Base-by-base conservation (phyloP, 2,797 vertebrate species). In the Rachycentron canadum region DNA sequence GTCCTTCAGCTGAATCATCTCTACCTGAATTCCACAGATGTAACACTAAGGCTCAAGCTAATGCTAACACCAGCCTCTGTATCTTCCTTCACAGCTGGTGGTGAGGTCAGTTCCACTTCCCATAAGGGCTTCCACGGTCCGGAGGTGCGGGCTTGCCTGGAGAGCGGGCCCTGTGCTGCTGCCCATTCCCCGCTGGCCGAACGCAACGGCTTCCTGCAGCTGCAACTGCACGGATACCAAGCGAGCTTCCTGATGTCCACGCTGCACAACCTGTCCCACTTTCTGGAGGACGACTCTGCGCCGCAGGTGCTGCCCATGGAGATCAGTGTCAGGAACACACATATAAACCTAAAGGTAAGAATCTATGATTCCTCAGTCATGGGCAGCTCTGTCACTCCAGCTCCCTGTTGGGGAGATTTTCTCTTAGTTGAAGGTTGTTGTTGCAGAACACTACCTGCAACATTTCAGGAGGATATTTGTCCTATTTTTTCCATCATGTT, bases 241-340 rank as follows among this genome's bases (percentile, higher is more conserved):
- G 95, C 97, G 0, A 96, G 95, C 91, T 97, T 99, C 87, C 84
- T 99, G 83, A 97, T 95, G 45, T 98, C 98, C 83, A 97, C 97
- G 59, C 94, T 99, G 64, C 93, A 93, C 45, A 99, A 98, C 93
- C 96, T 99, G 83, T 94, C 97, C 13, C 94, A 95, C 90, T 99
- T 99, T 93, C 91, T 98, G 86, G 97, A 98, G 92, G 98, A 98
- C 69, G 96, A 98, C 92, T 93, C 95, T 1, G 91, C 97, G 0
- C 93, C 97, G 30, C 95, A 96, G 90, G 96, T 98, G 76, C 95
- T 99, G 93, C 98, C 98, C 70, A 98, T 99, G 98, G 96, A 97
- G 93, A 98, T 99, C 92, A 95, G 96, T 80, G 90, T 99, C 92
- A 95, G 91, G 85, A 96, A 98, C 89, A 94, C 96, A 16, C 96